Evolutionary conservation across 1,140 invertebrate genomes (phyloP), one percentile per base, ranked within the genome.

Genomic region (Bombus breviceps): DNA sequence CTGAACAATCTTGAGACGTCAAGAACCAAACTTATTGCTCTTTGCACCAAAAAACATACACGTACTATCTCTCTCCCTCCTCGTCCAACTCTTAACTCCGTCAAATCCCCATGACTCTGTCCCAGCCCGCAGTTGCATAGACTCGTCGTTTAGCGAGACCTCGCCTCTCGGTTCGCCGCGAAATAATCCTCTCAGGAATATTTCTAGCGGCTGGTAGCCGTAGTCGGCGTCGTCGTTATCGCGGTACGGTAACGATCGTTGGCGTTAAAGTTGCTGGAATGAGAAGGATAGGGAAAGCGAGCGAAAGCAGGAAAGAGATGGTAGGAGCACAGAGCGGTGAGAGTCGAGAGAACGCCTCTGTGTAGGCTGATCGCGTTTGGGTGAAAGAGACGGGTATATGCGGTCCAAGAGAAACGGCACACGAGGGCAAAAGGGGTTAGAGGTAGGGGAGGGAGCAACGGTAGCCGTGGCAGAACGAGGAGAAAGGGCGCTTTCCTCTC

Each of bases 221-320:
- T 89, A 78, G 85, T 69, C 88, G 64, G 57, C 85, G 85, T 76
- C 85, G 89, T 82, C 86, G 89, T 91, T 87, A 91, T 88, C 84
- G 85, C 72, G 85, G 88, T 81, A 85, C 80, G 79, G 87, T 91
- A 91, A 91, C 90, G 90, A 91, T 91, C 90, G 90, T 89, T 78
- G 82, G 76, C 87, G 80, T 85, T 89, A 91, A 85, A 89, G 90
- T 89, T 86, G 83, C 72, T 72, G 72, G 85, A 85, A 74, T 59
- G 78, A 76, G 66, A 69, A 62, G 66, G 81, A 72, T 15, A 78
- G 85, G 69, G 74, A 57, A 25, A 59, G 9, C 64, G 64, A 15
- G 37, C 25, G 8, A 43, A 8, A 41, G 28, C 37, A 9, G 25
- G 37, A 13, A 34, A 22, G 66, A 37, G 53, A 66, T 37, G 57